These are phyloP conservation scores for Drosophila parvula DNA, from an alignment of 1,140 invertebrate species.

Conservation along the genomic window DNA sequence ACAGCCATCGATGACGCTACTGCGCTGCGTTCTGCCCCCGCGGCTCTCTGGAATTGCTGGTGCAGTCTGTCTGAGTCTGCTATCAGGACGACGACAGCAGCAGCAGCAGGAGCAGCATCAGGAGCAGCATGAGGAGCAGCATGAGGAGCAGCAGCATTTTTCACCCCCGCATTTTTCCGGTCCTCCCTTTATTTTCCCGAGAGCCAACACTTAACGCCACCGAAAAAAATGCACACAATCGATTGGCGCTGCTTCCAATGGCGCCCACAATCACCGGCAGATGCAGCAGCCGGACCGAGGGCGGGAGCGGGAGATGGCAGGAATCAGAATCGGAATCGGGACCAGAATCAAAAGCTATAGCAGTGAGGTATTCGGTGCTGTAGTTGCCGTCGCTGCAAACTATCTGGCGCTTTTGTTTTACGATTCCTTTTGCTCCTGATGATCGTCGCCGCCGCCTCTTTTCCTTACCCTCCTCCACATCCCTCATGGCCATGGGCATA, in stretches of 20 bases:
- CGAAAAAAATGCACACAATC: slow-evolving; percentile 75
- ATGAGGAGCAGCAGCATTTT: slow-evolving; percentile 1
- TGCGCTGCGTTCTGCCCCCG: slow-evolving; percentile 24
- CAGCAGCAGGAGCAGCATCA: slow-evolving; percentile 29
- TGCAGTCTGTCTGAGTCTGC: slow-evolving; percentile 48
- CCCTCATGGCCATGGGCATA: slow-evolving; percentile 64
- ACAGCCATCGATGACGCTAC: slow-evolving; percentile 58
- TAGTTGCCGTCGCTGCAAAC: slow-evolving; percentile 66
- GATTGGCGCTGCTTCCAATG: slow-evolving; percentile 70
- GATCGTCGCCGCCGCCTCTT: slow-evolving; percentile 48
- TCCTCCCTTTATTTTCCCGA: slow-evolving; percentile 22
- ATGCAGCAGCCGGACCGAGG: slow-evolving; percentile 9
- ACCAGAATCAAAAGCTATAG: slow-evolving; percentile 29
- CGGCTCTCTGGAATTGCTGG: slow-evolving; percentile 28
- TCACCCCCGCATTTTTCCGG: not conserved
- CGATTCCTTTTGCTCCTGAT: slow-evolving; percentile 79
- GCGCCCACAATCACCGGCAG: slow-evolving; percentile 50
- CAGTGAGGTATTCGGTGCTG: slow-evolving; percentile 36
- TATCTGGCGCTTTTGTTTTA: slow-evolving; percentile 82
- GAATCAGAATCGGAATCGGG: slow-evolving; percentile 29
- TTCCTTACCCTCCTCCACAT: slow-evolving; percentile 3
- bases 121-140: slow-evolving; percentile 13
- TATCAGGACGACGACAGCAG: slow-evolving; percentile 71
- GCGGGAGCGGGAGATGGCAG: not conserved
- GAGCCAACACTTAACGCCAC: slow-evolving; percentile 65